Conservation (phyloP, 2,888 invertebrate genomes). For the Xestia rhomboidea region DNA sequence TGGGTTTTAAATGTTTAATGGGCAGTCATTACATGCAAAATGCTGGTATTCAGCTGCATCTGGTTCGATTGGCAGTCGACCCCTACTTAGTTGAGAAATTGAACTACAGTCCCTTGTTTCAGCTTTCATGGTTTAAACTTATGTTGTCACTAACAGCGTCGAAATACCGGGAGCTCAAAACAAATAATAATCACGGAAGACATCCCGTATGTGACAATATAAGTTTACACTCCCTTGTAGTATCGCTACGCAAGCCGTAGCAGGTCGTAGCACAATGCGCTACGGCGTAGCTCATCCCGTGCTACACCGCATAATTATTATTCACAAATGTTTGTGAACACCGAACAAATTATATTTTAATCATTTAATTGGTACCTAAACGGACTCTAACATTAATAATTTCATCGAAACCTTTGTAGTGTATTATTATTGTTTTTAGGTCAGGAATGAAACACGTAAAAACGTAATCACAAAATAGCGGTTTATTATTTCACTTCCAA, state of each 20-base stretch:
- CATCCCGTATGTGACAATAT: too few relatives aligned
- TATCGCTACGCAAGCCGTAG: background rate
- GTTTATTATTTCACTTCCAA: too few relatives aligned
- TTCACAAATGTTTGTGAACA: background rate
- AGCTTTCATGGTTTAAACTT: too few relatives aligned
- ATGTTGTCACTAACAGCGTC: too few relatives aligned
- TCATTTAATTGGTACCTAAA: background rate
- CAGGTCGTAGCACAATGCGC: background rate
- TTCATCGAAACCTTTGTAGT: background rate
- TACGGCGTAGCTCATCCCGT: constrained; percentile 23
- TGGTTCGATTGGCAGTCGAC: background rate
- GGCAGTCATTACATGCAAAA: background rate
- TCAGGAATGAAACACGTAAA: too few relatives aligned
- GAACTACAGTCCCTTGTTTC: background rate
- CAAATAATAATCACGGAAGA: too few relatives aligned
- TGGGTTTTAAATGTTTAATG: background rate
- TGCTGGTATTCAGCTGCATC: background rate
- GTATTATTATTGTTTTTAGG: background rate
- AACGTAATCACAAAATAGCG: too few relatives aligned
- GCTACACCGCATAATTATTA: background rate
- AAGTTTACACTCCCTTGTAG: background rate
- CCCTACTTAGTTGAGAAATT: background rate
- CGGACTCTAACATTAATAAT: background rate
- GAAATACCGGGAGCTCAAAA: too few relatives aligned
- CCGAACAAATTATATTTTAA: background rate